Evolutionary conservation across 2,797 vertebrate species (phyloP).

Genomic region (Spinus olivaceus): DNA sequence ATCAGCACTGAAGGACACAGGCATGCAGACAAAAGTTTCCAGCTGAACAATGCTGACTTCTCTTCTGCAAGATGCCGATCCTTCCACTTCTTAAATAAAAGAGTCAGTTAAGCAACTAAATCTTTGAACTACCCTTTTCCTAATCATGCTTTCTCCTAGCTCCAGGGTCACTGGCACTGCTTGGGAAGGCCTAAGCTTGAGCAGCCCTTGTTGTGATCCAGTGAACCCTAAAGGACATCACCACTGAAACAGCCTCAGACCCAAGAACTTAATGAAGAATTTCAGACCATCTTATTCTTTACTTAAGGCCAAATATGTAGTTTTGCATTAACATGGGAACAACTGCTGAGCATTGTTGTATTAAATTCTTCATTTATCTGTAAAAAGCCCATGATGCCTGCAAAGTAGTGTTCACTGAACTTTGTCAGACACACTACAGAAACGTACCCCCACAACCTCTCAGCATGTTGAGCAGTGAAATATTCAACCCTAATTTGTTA

Average conservation of each 20-base stretch:
- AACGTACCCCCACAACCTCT: neutral
- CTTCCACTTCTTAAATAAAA: neutral
- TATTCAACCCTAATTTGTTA: constrained; percentile 19
- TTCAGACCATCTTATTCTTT: neutral
- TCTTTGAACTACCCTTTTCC: neutral
- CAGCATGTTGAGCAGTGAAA: constrained; percentile 6
- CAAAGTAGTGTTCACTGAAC: neutral
- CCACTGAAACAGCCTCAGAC: neutral
- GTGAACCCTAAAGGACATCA: neutral
- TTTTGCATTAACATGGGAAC: neutral
- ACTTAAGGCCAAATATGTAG: neutral
- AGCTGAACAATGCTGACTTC: neutral
- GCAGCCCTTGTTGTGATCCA: neutral
- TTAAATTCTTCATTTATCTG: neutral
- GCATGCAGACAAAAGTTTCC: neutral
- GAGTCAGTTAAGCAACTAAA: neutral
- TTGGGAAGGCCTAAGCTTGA: neutral
- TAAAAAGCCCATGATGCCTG: neutral
- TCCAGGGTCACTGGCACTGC: neutral
- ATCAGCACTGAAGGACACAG: neutral
- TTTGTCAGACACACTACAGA: neutral
- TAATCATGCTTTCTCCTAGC: neutral
- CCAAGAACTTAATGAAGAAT: neutral
- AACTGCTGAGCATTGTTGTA: neutral
- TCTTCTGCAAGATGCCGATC: neutral